A percentile compares a stretch with the other conserved stretches of the same genome.
Evolutionary conservation across 1,140 invertebrate species (phyloP).

Genomic region (Lucilia cuprina): DNA sequence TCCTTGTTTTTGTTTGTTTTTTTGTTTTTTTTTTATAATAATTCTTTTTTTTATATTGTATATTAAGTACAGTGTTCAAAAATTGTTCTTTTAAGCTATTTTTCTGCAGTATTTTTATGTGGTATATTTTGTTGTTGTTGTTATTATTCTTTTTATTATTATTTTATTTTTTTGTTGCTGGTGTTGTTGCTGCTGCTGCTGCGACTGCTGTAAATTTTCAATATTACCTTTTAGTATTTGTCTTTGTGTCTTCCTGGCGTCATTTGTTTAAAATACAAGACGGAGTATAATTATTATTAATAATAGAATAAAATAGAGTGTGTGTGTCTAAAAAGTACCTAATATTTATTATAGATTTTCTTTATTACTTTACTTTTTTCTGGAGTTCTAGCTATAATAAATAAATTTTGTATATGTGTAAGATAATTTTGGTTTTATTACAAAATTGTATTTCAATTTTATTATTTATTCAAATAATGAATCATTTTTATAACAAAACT

Average conservation of each 20-base stretch:
- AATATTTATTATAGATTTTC: not conserved
- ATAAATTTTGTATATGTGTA: not conserved
- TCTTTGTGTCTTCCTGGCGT: constrained; percentile 30
- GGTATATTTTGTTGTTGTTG: not conserved
- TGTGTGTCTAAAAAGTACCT: not conserved
- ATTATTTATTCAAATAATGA: not conserved
- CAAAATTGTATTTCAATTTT: not conserved
- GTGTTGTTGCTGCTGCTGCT: constrained; percentile 8
- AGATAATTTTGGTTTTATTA: not conserved
- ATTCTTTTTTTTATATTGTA: not conserved
- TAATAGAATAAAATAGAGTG: not conserved
- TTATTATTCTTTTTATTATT: constrained; percentile 17
- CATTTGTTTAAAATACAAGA: constrained; percentile 29
- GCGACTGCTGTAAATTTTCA: constrained; percentile 17
- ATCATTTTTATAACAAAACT: not conserved
- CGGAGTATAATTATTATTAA: constrained; percentile 1
- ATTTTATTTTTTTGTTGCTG: constrained; percentile 13
- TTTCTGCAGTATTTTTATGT: constrained; percentile 15
- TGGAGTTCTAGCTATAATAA: not conserved
- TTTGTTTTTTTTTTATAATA: constrained; percentile 18
- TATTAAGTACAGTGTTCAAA: constrained; percentile 35
- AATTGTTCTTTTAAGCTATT: constrained; percentile 28
- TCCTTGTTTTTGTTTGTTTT: constrained; percentile 17
- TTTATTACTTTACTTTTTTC: not conserved
- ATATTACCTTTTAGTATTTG: constrained; percentile 33